Evolutionary conservation across 1,140 invertebrate genomes (phyloP), one percentile per base, ranked within the genome.

Genomic region (Drosophila sproati): DNA sequence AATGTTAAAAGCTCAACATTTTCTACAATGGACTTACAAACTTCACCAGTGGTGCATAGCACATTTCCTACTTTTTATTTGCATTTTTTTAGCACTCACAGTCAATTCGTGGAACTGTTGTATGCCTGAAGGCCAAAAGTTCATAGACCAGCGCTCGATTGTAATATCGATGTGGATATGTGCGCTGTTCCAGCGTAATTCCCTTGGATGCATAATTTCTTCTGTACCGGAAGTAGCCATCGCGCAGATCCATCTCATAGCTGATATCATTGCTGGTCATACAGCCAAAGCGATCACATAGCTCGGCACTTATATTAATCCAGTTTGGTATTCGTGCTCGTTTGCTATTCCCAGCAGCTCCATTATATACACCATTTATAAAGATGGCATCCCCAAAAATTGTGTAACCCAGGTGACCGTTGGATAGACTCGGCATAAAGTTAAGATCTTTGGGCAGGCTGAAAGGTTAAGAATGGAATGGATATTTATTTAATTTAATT

Each of bases 361-460:
- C 94, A 78, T 94, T 94, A 73, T 94, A 95, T 0, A 94, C 74
- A 0, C 94, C 94, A 60, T 94, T 94, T 92, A 94, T 94, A 51
- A 94, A 94, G 0, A 95, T 93, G 3, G 94, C 93, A 72, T 94
- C 93, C 20, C 94, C 94, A 77, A 94, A 94, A n/a, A 94, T 79
- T 28, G 94, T 94, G 7, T 94, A 94, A 0, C 94, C 94, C 20
- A 95, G 61, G 63, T 95, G 94, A 0, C 94, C 94, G 71, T 94
- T 95, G 0, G 94, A 93, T 3, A 95, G 80, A 3, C 94, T 94
- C 5, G 94, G 93, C 94, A 94, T 94, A 72, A 94, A 94, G 35
- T 92, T 93, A 1, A 93, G 77, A 56, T 94, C 93, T 1, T 87
- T 64, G 7, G 94, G 94, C 7, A 94, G 88, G 29, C 94, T 94